Evolutionary conservation across 2,888 invertebrate genomes (phyloP).

Genomic region (Calephelis perditalis): DNA sequence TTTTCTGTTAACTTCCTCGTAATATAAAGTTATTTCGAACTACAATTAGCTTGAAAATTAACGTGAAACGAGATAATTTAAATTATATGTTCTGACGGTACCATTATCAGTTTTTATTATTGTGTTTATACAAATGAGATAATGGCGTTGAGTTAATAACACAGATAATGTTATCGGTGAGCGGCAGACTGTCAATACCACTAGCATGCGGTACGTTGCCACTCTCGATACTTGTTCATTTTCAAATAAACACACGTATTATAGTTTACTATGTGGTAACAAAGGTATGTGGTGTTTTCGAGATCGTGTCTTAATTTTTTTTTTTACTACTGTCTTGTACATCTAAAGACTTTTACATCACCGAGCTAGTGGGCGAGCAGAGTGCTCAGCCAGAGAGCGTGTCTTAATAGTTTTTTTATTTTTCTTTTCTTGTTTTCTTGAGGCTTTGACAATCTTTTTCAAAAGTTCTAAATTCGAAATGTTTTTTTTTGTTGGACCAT

Average conservation of each 20-base stretch:
- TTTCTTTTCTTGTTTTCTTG: no score
- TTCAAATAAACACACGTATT: slow-evolving; percentile 3
- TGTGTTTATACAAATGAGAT: slow-evolving; percentile 49
- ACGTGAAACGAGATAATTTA: not conserved
- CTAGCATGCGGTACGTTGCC: slow-evolving; percentile 1
- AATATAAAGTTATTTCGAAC: not conserved
- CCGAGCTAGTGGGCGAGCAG: no score
- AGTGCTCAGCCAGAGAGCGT: no score
- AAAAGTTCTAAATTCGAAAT: not conserved
- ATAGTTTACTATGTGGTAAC: not conserved
- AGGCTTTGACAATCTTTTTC: not conserved
- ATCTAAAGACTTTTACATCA: no score
- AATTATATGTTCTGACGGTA: slow-evolving; percentile 3
- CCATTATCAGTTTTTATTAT: slow-evolving; percentile 10
- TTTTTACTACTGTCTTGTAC: no score
- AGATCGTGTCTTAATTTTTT: not conserved
- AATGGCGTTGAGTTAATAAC: slow-evolving; percentile 62
- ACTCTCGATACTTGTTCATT: not conserved
- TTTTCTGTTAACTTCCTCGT: not conserved
- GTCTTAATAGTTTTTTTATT: no score
- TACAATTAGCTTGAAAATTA: not conserved
- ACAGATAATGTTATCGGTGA: slow-evolving; percentile 63
- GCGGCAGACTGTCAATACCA: slow-evolving; percentile 9
- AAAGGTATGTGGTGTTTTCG: slow-evolving; percentile 5
- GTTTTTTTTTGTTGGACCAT: no score